phyloP scores from a whole-genome alignment of 64 coral and sea anemone genomes.

The Hydrozoanthus tunicans region DNA sequence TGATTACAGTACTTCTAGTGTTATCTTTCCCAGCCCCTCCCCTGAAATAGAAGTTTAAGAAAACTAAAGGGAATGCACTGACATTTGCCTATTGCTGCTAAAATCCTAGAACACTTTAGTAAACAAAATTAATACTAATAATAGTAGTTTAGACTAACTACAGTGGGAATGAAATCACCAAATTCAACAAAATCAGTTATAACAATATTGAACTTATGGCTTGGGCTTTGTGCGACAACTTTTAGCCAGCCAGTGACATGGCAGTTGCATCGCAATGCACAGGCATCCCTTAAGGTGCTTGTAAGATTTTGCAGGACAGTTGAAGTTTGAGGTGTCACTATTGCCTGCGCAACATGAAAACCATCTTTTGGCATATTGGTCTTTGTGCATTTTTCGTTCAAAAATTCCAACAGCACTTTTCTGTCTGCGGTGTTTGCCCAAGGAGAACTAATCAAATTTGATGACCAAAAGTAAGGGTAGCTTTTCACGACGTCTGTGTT shows the following conservation, averaged over 20 bases:
- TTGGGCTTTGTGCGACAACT: constrained; percentile 66
- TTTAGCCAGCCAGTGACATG: constrained; percentile 85
- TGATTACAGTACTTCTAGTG: no score
- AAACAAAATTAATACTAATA: constrained; percentile 38
- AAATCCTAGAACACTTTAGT: no score
- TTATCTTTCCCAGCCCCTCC: no score
- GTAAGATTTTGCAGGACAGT: constrained; percentile 84
- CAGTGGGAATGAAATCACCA: constrained; percentile 94
- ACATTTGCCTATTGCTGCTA: not conserved
- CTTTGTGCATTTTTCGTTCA: constrained; percentile 70
- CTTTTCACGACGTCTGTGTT: constrained; percentile 64
- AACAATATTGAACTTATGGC: constrained; percentile 93
- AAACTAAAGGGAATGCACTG: no score
- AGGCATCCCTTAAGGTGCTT: constrained; percentile 72
- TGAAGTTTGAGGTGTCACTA: constrained; percentile 86
- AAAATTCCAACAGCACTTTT: constrained; percentile 81
- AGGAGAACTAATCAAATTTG: constrained; percentile 66
- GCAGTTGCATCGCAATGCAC: constrained; percentile 64
- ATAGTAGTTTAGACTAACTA: constrained; percentile 98
- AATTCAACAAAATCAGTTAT: constrained; percentile 93
- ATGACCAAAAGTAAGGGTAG: constrained; percentile 90
- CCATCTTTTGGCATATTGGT: constrained; percentile 37
- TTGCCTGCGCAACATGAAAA: constrained; percentile 85
- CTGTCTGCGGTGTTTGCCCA: constrained; percentile 84
- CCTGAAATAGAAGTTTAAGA: no score